Evolutionary conservation across 2,797 vertebrate genomes (phyloP).

Genomic region (Sandelia bainsii): DNA sequence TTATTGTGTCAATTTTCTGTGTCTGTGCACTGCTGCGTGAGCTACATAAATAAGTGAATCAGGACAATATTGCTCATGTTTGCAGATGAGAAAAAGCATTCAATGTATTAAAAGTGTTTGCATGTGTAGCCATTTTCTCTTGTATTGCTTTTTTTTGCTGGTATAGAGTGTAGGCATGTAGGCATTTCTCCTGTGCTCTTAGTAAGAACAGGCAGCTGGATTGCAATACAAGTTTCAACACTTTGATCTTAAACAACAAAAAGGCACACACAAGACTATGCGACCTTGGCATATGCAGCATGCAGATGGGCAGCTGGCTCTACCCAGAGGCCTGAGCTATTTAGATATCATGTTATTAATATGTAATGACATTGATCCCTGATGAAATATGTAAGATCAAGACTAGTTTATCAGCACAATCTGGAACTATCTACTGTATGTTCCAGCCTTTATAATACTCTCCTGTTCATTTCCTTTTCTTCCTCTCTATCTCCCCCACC

Average conservation of each 20-base stretch:
- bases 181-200: background rate
- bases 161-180: background rate
- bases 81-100: background rate
- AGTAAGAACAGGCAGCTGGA: background rate
- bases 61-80: slow-evolving; percentile 9
- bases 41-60: slow-evolving; percentile 3
- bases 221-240: background rate
- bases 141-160: background rate
- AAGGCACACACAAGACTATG: background rate
- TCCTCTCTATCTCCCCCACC: slow-evolving; percentile 64
- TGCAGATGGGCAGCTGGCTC: slow-evolving; percentile 1
- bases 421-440: background rate
- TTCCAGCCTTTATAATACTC: slow-evolving; percentile 29
- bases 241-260: slow-evolving; percentile 1
- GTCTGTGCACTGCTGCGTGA: background rate
- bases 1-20: slow-evolving; percentile 12
- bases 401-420: background rate
- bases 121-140: background rate
- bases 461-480: slow-evolving; percentile 61
- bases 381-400: background rate
- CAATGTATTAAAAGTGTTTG: background rate
- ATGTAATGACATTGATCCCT: background rate
- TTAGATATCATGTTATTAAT: slow-evolving; percentile 6
- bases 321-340: slow-evolving; percentile 22
- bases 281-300: slow-evolving; percentile 18